phyloP scores from a whole-genome alignment of 2,888 invertebrate species.

The Tachina lurida region DNA sequence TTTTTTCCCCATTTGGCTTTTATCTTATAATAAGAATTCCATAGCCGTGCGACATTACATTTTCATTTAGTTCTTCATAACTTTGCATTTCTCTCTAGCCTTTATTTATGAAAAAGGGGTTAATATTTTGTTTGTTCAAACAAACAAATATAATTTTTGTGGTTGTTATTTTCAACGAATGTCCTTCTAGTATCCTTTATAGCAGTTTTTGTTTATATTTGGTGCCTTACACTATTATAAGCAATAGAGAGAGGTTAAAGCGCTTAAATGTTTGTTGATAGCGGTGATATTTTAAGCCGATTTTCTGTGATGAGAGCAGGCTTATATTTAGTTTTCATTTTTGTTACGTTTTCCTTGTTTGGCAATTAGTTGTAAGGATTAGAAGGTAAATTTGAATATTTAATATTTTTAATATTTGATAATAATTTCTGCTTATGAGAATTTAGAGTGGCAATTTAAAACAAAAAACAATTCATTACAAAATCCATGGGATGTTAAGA shows the following conservation, averaged over 20 bases:
- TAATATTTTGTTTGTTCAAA: background rate
- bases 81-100: background rate
- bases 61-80: background rate
- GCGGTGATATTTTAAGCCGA: conserved; percentile 46
- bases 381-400: conserved; percentile 14
- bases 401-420: background rate
- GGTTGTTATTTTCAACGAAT: conserved; percentile 17
- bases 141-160: conserved; percentile 12
- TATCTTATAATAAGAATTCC: background rate
- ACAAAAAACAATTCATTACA: too few relatives aligned
- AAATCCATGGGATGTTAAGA: too few relatives aligned
- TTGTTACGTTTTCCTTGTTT: background rate
- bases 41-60: background rate
- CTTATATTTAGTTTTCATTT: conserved; percentile 12
- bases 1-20: background rate
- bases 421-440: background rate
- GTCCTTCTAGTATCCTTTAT: background rate
- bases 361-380: conserved; percentile 29
- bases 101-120: conserved; percentile 19
- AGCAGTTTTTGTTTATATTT: background rate
- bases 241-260: background rate
- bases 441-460: too few relatives aligned
- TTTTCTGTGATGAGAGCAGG: conserved; percentile 30
- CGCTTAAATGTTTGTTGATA: conserved; percentile 49
- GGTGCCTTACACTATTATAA: background rate